phyloP scores from a whole-genome alignment of 2,113 vertebrate genomes.

The Stomatorhinus ivindoensis region DNA sequence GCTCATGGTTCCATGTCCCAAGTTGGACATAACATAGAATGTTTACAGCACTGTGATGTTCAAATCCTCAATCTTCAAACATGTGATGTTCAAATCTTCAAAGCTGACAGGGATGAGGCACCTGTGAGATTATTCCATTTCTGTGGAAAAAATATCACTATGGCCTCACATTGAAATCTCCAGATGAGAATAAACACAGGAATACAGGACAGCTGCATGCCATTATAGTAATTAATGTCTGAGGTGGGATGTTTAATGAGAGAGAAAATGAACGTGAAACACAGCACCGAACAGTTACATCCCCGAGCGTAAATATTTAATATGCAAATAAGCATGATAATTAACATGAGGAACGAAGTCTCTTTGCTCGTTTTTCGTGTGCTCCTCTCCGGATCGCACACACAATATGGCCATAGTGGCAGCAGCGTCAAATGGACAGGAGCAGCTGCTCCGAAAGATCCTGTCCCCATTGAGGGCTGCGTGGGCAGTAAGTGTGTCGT shows the following conservation, averaged over 20 bases:
- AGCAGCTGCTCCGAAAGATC: background rate
- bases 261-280: conserved; percentile 16
- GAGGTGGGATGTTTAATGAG: conserved; percentile 18
- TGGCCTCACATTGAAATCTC: background rate
- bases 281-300: background rate
- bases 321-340: conserved; percentile 13
- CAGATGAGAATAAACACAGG: conserved; percentile 15
- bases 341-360: background rate
- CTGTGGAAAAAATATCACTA: background rate
- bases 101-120: background rate
- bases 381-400: background rate
- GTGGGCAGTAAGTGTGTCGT: background rate
- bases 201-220: conserved; percentile 10
- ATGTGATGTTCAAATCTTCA: too few species aligned
- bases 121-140: background rate
- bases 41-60: background rate
- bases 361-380: background rate
- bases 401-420: background rate
- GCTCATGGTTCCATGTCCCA: background rate
- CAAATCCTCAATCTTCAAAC: too few species aligned
- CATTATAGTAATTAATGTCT: conserved; percentile 25
- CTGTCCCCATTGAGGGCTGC: conserved; percentile 7
- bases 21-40: background rate
- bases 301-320: conserved; percentile 11
- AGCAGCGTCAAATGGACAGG: conserved; percentile 35